Evolutionary conservation across 2,797 vertebrate genomes (phyloP), one percentile per base, ranked within the genome.

Genomic region (Bufotes viridis): DNA sequence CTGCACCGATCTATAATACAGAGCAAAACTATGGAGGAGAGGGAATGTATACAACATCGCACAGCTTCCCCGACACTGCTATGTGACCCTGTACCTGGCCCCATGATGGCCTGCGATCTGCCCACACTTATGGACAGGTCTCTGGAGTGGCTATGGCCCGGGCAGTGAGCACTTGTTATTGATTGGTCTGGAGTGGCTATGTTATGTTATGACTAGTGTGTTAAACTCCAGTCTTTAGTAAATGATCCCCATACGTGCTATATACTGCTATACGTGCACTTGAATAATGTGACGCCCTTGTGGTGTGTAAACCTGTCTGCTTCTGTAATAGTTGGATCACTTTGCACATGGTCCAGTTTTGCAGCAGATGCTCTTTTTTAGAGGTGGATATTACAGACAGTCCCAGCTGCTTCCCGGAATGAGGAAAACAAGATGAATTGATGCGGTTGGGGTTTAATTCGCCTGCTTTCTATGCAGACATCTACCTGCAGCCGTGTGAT

Each of bases 401-500:
- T 67, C 60, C 1, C 26, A 24, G 22, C 18, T 49, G n/a, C 5
- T 15, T 29, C 29, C 53, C 2, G 26, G 20, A 29, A 60, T 7
- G 55, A 20, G 17, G 29, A 22, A 69, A 34, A 83, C 29, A 34
- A 55, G 81, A 72, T 72, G 15, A 58, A 83, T 83, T 72, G 65
- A 70, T 72, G 7, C 8, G n/a, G n/a, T 55, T 22, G 82, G 51
- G 10, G 15, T 24, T 9, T 53, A 13, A 53, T n/a, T 70, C 81
- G 58, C 12, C 34, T 63, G 29, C 81, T 53, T 18, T 53, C 11
- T 55, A 4, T 7, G 26, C 51, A 84, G 82, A 72, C 51, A 34
- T 51, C 18, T 57, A 83, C 63, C 67, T 58, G 67, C 69, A 34
- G 69, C 82, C 26, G 26, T 42, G 51, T 84, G 82, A 84, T 84